Conservation (phyloP, 2,888 invertebrate species). For the Tiphia femorata region DNA sequence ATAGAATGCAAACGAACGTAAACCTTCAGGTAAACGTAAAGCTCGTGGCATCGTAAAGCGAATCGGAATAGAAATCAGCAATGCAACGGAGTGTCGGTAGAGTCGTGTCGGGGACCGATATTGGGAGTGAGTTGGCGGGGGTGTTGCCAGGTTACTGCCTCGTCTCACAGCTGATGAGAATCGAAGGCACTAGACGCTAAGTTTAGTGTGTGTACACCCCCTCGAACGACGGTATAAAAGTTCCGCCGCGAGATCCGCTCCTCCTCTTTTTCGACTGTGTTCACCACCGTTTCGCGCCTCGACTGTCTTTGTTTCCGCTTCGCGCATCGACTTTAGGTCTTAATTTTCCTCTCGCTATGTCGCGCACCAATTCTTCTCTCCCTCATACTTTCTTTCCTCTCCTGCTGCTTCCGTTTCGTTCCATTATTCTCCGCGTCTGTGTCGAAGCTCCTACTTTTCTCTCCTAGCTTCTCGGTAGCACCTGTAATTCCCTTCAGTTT, state of each 20-base stretch:
- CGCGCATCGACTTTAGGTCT: constrained; percentile 28
- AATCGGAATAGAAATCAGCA: too few species aligned
- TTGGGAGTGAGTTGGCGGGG: constrained; percentile 39
- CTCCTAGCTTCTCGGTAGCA: neutral
- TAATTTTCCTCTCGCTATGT: constrained; percentile 32
- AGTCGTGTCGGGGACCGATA: constrained; percentile 52
- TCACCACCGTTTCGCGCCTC: too few species aligned
- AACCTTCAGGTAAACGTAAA: constrained; percentile 54
- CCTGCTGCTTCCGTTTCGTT: too few species aligned
- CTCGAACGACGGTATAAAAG: constrained; percentile 22
- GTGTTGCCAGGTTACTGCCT: constrained; percentile 67
- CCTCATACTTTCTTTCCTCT: neutral
- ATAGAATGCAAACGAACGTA: too few species aligned
- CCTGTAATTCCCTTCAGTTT: constrained; percentile 17
- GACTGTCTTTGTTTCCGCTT: constrained; percentile 27
- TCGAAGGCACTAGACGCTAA: constrained; percentile 24
- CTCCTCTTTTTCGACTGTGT: too few species aligned
- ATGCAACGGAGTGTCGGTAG: constrained; percentile 51
- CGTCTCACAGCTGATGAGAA: constrained; percentile 48
- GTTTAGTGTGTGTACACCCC: constrained; percentile 34
- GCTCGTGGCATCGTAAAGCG: too few species aligned
- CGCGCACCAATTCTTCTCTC: neutral
- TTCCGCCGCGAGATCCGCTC: constrained; percentile 18
- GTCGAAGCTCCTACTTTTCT: neutral
- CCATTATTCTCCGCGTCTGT: too few species aligned